A percentile compares a stretch with the other conserved stretches of the same genome.
These are phyloP conservation scores for Eumeta japonica DNA, from an alignment of 1,140 invertebrate genomes.

Conservation along the genomic window DNA sequence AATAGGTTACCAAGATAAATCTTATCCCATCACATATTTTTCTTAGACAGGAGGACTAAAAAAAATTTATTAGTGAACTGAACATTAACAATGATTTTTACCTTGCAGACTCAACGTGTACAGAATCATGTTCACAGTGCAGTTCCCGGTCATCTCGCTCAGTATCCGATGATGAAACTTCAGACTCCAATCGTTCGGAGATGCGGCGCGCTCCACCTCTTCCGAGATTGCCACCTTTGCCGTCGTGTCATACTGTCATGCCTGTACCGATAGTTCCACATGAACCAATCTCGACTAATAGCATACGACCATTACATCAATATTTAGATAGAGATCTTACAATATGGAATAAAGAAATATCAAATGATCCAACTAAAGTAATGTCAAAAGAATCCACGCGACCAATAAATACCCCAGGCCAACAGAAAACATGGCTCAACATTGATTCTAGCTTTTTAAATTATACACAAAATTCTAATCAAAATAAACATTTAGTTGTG, in stretches of 20 bases:
- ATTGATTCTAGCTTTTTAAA: no score
- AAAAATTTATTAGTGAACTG: no score
- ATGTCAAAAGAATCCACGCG: no score
- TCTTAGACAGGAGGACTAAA: no score
- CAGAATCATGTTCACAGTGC: constrained; percentile 41
- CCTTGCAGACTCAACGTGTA: constrained; percentile 41
- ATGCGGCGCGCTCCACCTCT: constrained; percentile 31
- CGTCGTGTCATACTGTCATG: constrained; percentile 24
- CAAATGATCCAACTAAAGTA: constrained; percentile 33
- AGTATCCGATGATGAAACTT: constrained; percentile 24
- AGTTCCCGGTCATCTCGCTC: constrained; percentile 30
- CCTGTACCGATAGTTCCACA: constrained; percentile 31
- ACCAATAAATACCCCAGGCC: no score
- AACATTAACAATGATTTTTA: background rate
- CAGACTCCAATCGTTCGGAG: constrained; percentile 15
- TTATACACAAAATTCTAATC: no score
- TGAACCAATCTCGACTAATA: constrained; percentile 29
- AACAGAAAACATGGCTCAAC: no score
- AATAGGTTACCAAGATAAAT: no score
- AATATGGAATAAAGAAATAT: constrained; percentile 34
- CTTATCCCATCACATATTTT: no score
- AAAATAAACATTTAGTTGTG: no score
- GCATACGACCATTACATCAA: constrained; percentile 43
- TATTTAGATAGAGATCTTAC: constrained; percentile 44
- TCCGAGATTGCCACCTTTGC: constrained; percentile 23